Evolutionary conservation across 1,140 invertebrate genomes (phyloP).

Genomic region (Caenorhabditis briggsae): DNA sequence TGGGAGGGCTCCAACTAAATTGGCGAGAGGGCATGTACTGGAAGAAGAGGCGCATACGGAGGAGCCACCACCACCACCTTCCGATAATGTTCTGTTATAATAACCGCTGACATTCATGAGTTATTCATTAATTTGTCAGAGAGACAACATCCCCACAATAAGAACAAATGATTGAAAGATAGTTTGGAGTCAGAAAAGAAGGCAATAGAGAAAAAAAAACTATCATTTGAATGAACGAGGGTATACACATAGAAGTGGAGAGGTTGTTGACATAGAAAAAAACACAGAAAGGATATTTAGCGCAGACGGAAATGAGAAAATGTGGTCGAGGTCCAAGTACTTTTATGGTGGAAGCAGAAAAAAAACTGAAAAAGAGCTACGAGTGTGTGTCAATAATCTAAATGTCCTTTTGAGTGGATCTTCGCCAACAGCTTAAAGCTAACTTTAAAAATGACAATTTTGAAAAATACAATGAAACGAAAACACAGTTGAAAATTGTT

Average conservation of each 20-base stretch:
- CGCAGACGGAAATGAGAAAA: conserved; percentile 46
- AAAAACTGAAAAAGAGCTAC: background rate
- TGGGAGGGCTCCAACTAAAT: conserved; percentile 33
- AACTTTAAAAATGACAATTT: no score
- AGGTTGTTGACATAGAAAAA: background rate
- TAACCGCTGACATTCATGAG: conserved; percentile 56
- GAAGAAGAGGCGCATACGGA: conserved; percentile 28
- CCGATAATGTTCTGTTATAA: conserved; percentile 54
- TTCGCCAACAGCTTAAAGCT: background rate
- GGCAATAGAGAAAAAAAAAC: background rate
- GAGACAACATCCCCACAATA: conserved; percentile 24
- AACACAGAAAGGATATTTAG: conserved; percentile 16
- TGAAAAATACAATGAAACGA: no score
- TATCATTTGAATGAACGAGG: conserved; percentile 26
- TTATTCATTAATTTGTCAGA: conserved; percentile 52
- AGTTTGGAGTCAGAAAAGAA: background rate
- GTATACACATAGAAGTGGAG: background rate
- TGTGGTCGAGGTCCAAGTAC: conserved; percentile 15
- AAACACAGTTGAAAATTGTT: no score
- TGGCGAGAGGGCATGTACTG: conserved; percentile 8
- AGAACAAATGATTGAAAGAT: conserved; percentile 41
- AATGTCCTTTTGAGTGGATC: background rate
- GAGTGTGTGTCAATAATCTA: conserved; percentile 8
- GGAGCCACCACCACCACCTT: conserved; percentile 35
- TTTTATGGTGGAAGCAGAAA: background rate